Evolutionary conservation across 1,140 invertebrate genomes (phyloP).

Genomic region (Anastrepha obliqua): DNA sequence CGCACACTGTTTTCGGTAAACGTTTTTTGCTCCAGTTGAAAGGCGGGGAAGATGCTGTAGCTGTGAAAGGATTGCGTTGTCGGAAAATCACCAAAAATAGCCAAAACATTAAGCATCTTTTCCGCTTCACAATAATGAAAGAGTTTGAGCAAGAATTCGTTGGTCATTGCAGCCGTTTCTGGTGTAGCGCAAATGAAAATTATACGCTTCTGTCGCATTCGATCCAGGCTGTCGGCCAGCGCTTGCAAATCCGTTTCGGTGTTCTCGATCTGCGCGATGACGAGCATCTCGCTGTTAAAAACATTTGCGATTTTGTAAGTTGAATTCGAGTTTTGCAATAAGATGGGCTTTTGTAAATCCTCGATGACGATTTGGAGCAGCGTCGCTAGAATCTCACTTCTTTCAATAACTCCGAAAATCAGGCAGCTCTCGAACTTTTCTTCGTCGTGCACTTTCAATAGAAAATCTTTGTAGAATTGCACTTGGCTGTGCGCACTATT

Average conservation of each 20-base stretch:
- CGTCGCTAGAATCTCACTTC: background rate
- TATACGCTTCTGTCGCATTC: background rate
- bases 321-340: background rate
- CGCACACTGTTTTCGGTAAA: background rate
- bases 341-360: background rate
- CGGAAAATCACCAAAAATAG: too few relatives aligned
- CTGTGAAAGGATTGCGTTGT: too few relatives aligned
- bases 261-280: background rate
- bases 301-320: background rate
- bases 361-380: background rate
- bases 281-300: background rate
- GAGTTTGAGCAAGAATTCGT: too few relatives aligned
- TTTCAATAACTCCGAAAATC: background rate
- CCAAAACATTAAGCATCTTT: too few relatives aligned
- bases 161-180: background rate
- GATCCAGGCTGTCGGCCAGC: background rate
- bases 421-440: constrained; percentile 5
- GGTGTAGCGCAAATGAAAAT: background rate
- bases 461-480: background rate
- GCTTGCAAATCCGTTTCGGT: background rate
- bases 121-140: too few relatives aligned
- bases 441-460: background rate
- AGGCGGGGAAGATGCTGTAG: background rate
- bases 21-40: background rate
- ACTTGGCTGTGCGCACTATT: background rate